These are phyloP conservation scores for Elephantulus edwardii DNA, from an alignment of 2,113 vertebrate species.

Conservation along the genomic window DNA sequence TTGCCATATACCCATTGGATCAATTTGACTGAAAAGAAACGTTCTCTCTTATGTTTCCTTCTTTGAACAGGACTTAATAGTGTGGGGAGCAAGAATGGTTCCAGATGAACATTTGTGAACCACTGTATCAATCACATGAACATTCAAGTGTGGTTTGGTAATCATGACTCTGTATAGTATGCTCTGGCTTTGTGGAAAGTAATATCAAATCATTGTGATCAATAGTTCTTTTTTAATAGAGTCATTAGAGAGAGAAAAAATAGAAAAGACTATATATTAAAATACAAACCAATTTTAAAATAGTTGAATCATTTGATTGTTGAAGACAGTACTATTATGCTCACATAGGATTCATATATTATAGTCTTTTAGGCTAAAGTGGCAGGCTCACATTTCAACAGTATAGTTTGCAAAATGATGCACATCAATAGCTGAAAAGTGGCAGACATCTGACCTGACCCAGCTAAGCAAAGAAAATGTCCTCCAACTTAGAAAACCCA, in stretches of 20 bases:
- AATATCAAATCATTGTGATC: constrained; percentile 64
- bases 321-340: not conserved
- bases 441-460: not conserved
- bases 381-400: not conserved
- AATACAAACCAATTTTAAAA: constrained; percentile 34
- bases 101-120: constrained; percentile 72
- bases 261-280: constrained; percentile 46
- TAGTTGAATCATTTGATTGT: not conserved
- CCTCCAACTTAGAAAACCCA: not conserved
- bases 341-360: not conserved
- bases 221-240: constrained; percentile 67
- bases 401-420: not conserved
- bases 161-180: constrained; percentile 63
- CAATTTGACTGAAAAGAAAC: constrained; percentile 70
- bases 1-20: constrained; percentile 69
- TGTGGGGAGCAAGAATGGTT: constrained; percentile 63
- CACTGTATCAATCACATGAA: constrained; percentile 61
- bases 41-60: constrained; percentile 54
- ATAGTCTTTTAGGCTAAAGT: not conserved
- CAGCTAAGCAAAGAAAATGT: not conserved
- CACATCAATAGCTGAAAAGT: not conserved
- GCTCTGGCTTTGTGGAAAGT: constrained; percentile 65
- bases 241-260: constrained; percentile 63
- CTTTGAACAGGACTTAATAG: constrained; percentile 68
- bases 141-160: constrained; percentile 66